phyloP scores from a whole-genome alignment of 2,113 vertebrate genomes.

The Cyrtonyx montezumae region DNA sequence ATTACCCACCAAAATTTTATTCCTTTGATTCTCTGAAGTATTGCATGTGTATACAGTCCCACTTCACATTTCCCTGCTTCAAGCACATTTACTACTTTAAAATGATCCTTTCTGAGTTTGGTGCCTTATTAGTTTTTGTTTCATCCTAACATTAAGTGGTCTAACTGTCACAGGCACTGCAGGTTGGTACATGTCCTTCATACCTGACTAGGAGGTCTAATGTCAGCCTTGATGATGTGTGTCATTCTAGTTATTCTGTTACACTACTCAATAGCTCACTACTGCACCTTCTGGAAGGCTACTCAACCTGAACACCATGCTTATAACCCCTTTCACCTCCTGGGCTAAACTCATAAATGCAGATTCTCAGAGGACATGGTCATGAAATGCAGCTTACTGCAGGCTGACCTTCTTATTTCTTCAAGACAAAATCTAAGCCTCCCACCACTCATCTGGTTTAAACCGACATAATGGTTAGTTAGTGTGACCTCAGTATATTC shows the following conservation, averaged over 20 bases:
- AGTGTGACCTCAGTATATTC: background rate
- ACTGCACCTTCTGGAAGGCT: background rate
- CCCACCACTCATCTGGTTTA: background rate
- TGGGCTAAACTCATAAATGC: background rate
- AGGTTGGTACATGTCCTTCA: background rate
- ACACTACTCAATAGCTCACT: fast-evolving
- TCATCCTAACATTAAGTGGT: background rate
- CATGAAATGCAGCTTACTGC: background rate
- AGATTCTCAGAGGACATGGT: background rate
- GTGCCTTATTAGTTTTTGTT: background rate
- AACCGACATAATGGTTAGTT: background rate
- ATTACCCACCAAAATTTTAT: background rate
- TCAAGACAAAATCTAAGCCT: slow-evolving; percentile 9
- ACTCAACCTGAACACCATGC: background rate
- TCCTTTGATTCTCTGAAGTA: background rate
- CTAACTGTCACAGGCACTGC: background rate
- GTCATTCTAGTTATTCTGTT: background rate
- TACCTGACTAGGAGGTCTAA: fast-evolving
- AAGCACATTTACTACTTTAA: background rate
- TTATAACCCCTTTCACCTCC: background rate
- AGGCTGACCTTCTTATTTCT: background rate
- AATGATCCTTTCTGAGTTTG: background rate
- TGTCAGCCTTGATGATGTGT: background rate
- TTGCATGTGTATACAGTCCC: background rate
- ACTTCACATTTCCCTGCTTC: background rate